These are phyloP conservation scores for Eurystomus gularis DNA, from an alignment of 2,113 vertebrate genomes.

Conservation along the genomic window DNA sequence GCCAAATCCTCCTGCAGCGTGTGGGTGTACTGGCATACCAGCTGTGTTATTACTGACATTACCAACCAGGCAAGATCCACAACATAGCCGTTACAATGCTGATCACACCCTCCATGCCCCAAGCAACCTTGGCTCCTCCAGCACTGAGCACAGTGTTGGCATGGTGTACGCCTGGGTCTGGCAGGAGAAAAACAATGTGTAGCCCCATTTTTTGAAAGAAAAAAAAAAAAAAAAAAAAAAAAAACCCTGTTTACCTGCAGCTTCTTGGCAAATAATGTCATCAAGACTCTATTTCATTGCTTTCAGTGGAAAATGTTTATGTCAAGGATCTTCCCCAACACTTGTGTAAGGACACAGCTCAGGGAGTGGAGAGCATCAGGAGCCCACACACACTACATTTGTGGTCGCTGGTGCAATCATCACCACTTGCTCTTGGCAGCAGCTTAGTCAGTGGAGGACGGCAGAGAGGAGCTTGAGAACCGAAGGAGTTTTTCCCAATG, in stretches of 20 bases:
- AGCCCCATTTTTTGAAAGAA: rapidly evolving
- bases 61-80: background rate
- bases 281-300: background rate
- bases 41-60: background rate
- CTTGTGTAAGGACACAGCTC: rapidly evolving
- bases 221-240: no score
- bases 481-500: background rate
- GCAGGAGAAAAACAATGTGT: background rate
- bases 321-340: background rate
- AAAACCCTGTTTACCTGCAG: background rate
- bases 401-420: background rate
- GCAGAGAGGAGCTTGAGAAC: background rate
- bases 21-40: background rate
- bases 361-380: rapidly evolving
- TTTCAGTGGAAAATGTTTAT: background rate
- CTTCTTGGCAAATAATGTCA: background rate
- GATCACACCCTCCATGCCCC: background rate
- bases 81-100: background rate
- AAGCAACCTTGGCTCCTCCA: background rate
- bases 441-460: background rate
- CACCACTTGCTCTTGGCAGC: background rate
- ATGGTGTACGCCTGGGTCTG: rapidly evolving
- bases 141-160: rapidly evolving
- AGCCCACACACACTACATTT: background rate
- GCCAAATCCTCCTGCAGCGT: background rate